A percentile compares a stretch with the other conserved stretches of the same genome.
Evolutionary conservation across 2,888 invertebrate genomes (phyloP).

Genomic region (Tipula unca): DNA sequence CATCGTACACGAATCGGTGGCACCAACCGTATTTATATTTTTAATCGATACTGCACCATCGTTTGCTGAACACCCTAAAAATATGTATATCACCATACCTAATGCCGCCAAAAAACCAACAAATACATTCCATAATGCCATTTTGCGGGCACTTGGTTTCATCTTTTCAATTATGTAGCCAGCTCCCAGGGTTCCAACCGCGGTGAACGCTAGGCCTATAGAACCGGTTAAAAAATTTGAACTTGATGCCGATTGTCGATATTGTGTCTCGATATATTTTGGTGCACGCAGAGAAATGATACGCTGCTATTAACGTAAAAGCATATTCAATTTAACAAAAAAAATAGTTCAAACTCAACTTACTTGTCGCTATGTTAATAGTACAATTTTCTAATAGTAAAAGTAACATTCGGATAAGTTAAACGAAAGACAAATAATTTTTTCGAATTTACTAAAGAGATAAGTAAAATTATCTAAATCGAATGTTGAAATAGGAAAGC

Average conservation of each 20-base stretch:
- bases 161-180: background rate
- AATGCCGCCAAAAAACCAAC: slow-evolving; percentile 48
- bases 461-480: too few species aligned
- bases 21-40: background rate
- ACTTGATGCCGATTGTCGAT: slow-evolving; percentile 54
- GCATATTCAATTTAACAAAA: too few species aligned
- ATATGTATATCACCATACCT: slow-evolving; percentile 51
- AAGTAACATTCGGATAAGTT: too few species aligned
- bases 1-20: slow-evolving; percentile 44
- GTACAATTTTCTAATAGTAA: too few species aligned
- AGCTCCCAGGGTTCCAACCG: background rate
- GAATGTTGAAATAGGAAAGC: too few species aligned
- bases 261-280: slow-evolving; percentile 66
- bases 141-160: background rate
- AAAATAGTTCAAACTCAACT: too few species aligned
- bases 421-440: too few species aligned
- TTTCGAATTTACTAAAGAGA: too few species aligned
- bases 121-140: slow-evolving; percentile 32
- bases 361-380: too few species aligned
- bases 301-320: too few species aligned
- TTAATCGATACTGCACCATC: slow-evolving; percentile 29
- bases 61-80: slow-evolving; percentile 47
- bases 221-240: slow-evolving; percentile 53
- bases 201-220: background rate
- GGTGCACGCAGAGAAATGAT: too few species aligned